Percentiles rank a stretch among this genome's conserved stretches.
These are phyloP conservation scores for Euzophera pinguis DNA, from an alignment of 2,888 invertebrate genomes.

Conservation along the genomic window DNA sequence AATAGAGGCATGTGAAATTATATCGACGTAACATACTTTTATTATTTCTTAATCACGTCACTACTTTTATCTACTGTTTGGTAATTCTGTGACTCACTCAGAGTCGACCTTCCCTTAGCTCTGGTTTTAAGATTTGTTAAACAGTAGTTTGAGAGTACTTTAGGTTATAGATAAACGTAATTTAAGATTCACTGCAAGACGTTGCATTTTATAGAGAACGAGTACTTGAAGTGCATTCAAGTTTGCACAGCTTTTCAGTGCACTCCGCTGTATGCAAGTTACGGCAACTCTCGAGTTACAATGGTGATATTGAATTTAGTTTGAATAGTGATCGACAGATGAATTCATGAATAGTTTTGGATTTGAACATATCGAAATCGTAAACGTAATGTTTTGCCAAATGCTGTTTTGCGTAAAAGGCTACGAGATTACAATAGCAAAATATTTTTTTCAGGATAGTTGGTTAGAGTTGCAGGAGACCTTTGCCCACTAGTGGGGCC, in stretches of 20 bases:
- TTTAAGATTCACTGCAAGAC: constrained; percentile 15
- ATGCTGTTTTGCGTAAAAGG: background rate
- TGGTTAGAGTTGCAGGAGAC: too few species aligned
- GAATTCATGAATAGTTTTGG: constrained; percentile 5
- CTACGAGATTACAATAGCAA: too few species aligned
- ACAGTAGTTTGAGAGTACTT: too few species aligned
- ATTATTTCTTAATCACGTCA: too few species aligned
- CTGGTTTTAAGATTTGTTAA: too few species aligned
- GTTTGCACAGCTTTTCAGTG: constrained; percentile 48
- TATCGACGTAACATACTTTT: background rate
- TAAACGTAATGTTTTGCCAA: background rate
- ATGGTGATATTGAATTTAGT: constrained; percentile 23
- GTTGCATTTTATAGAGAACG: constrained; percentile 36
- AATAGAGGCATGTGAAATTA: background rate
- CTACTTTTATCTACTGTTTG: too few species aligned
- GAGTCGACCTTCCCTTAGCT: too few species aligned
- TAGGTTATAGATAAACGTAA: too few species aligned
- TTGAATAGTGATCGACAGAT: constrained; percentile 22
- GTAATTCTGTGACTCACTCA: too few species aligned
- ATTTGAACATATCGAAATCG: background rate
- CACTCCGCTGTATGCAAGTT: constrained; percentile 29
- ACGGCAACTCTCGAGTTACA: constrained; percentile 31
- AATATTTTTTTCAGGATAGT: too few species aligned
- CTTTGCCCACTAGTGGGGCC: too few species aligned
- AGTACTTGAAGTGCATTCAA: constrained; percentile 32